phyloP scores from a whole-genome alignment of 2,113 vertebrate species.

The Ictidomys tridecemlineatus region DNA sequence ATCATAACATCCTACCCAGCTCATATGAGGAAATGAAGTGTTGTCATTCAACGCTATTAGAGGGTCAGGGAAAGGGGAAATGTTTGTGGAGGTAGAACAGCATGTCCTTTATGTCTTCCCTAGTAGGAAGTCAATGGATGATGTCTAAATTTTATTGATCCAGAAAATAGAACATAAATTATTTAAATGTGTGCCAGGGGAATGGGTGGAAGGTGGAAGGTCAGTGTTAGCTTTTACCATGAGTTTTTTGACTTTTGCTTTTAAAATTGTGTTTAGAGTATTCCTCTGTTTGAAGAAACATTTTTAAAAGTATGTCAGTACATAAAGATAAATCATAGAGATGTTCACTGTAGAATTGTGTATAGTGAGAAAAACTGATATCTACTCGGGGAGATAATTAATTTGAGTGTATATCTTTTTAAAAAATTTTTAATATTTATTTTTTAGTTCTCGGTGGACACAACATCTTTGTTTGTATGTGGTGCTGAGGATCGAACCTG shows the following conservation, averaged over 20 bases:
- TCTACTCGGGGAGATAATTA: not conserved
- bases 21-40: not conserved
- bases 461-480: too few species aligned
- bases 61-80: not conserved
- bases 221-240: not conserved
- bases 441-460: too few species aligned
- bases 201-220: too few species aligned
- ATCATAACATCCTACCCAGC: not conserved
- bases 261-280: constrained; percentile 5
- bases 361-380: not conserved
- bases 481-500: too few species aligned
- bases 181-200: not conserved
- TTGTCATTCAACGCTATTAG: not conserved
- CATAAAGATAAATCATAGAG: not conserved
- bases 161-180: constrained; percentile 3
- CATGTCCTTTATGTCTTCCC: not conserved
- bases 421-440: too few species aligned
- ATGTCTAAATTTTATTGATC: not conserved
- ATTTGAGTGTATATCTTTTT: not conserved
- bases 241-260: not conserved
- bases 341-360: not conserved
- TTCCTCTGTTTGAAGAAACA: constrained; percentile 12
- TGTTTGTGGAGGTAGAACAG: not conserved
- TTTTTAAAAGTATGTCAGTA: not conserved
- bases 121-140: not conserved